These are phyloP conservation scores for Diaphora mendica DNA, from an alignment of 2,888 invertebrate genomes.

Conservation along the genomic window DNA sequence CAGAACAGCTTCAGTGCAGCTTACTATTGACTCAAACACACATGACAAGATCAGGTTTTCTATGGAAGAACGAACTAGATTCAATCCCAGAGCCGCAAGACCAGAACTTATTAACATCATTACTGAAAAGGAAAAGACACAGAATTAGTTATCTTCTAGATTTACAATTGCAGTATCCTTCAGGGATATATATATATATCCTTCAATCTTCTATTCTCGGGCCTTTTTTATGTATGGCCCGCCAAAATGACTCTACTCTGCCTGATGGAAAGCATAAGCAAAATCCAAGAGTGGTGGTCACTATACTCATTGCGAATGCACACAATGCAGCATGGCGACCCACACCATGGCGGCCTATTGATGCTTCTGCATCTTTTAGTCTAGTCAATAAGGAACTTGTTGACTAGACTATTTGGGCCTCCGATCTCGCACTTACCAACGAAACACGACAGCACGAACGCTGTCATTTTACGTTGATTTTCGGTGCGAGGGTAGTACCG, in stretches of 20 bases:
- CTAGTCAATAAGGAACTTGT: no score
- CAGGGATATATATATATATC: no score
- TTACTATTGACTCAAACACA: constrained; percentile 87
- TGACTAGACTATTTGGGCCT: no score
- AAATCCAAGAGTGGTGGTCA: no score
- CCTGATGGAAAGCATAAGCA: no score
- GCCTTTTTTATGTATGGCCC: not conserved
- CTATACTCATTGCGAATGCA: no score
- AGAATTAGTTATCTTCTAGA: not conserved
- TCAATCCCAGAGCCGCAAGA: constrained; percentile 83
- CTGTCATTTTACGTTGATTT: not conserved
- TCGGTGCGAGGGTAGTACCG: not conserved
- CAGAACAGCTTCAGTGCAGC: constrained; percentile 87
- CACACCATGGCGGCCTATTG: no score
- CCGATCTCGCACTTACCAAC: no score
- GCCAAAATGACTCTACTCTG: no score
- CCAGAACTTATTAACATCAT: constrained; percentile 86
- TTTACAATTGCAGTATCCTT: not conserved
- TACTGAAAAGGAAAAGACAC: constrained; percentile 68
- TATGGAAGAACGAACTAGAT: constrained; percentile 83
- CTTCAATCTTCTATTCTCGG: not conserved
- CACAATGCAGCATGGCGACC: no score
- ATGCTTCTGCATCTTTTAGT: no score
- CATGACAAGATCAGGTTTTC: constrained; percentile 86
- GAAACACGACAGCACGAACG: no score